A percentile compares a stretch with the other conserved stretches of the same genome.
Evolutionary conservation across 2,113 vertebrate genomes (phyloP).

Genomic region (Xenus cinereus): DNA sequence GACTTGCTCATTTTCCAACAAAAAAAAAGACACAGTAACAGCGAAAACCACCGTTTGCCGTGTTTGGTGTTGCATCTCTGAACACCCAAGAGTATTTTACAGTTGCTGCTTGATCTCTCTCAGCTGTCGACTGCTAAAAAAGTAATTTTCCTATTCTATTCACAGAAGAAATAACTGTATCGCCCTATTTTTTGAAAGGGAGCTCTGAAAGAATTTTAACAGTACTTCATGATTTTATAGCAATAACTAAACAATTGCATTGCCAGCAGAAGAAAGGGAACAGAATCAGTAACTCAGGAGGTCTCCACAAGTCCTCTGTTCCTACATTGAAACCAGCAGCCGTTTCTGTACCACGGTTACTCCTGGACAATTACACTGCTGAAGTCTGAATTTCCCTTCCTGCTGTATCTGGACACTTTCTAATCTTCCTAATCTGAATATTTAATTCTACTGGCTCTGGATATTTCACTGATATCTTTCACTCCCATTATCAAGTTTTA

Average conservation of each 20-base stretch:
- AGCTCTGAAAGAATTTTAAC: background rate
- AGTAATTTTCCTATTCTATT: background rate
- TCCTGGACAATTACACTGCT: background rate
- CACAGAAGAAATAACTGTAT: background rate
- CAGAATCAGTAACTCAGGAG: background rate
- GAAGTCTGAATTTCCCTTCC: background rate
- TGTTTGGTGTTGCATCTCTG: background rate
- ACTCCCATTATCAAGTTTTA: background rate
- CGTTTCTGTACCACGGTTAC: background rate
- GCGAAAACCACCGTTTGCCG: background rate
- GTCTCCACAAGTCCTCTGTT: background rate
- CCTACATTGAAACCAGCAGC: background rate
- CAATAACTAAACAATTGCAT: background rate
- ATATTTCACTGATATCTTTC: background rate
- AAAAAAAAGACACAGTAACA: background rate
- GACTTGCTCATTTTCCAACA: background rate
- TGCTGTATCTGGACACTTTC: background rate
- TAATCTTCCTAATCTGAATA: background rate
- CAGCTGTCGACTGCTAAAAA: background rate
- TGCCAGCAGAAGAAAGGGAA: background rate
- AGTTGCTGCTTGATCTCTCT: background rate
- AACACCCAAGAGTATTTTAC: background rate
- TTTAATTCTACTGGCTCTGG: background rate
- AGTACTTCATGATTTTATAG: background rate
- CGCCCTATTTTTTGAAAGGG: background rate